phyloP scores from a whole-genome alignment of 2,888 invertebrate genomes.

The Rhagium mordax region DNA sequence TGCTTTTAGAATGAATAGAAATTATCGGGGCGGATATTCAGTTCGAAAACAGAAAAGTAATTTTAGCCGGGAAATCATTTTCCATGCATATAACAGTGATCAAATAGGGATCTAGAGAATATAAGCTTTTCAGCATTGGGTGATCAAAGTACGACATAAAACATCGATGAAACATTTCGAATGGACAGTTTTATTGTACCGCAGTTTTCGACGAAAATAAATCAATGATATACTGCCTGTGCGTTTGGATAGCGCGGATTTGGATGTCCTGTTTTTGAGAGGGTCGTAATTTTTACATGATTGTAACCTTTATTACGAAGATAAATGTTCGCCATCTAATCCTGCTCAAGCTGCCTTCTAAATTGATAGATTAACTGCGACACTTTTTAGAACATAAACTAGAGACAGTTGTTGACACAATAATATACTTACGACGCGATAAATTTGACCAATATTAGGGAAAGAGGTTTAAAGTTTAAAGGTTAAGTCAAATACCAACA shows the following conservation, averaged over 20 bases:
- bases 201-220: constrained; percentile 18
- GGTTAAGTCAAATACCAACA: too few relatives aligned
- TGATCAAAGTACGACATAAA: constrained; percentile 28
- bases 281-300: constrained; percentile 26
- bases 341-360: background rate
- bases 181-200: constrained; percentile 33
- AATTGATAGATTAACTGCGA: background rate
- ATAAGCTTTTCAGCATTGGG: constrained; percentile 20
- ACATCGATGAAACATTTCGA: constrained; percentile 29
- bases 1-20: constrained; percentile 3
- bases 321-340: constrained; percentile 15
- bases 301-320: constrained; percentile 13
- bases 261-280: constrained; percentile 30
- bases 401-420: too few relatives aligned
- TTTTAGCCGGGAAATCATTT: constrained; percentile 19
- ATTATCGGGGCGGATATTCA: constrained; percentile 1
- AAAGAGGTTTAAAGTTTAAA: too few relatives aligned
- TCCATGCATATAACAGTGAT: constrained; percentile 25
- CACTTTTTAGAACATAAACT: background rate
- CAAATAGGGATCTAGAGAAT: constrained; percentile 15
- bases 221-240: constrained; percentile 24
- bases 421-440: too few relatives aligned
- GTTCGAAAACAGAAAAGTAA: constrained; percentile 16
- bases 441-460: too few relatives aligned
- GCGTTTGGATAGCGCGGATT: constrained; percentile 11